Evolutionary conservation across 2,797 vertebrate genomes (phyloP).

Genomic region (Phoeniculus purpureus): DNA sequence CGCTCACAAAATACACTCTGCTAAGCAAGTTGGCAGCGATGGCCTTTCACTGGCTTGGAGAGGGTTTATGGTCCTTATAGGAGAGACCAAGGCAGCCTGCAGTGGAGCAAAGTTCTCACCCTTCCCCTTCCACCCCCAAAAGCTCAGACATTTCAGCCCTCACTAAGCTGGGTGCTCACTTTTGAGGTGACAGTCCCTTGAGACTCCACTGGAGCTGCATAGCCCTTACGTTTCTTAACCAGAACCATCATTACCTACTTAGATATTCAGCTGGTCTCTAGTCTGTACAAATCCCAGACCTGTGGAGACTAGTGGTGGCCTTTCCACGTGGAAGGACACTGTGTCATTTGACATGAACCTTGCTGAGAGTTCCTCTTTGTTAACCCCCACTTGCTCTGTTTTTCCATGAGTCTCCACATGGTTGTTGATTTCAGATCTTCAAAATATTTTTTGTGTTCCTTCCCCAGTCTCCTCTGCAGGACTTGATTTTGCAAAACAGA

Average conservation of each 20-base stretch:
- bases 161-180: not conserved
- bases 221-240: not conserved
- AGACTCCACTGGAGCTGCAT: not conserved
- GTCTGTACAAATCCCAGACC: not conserved
- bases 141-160: not conserved
- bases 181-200: not conserved
- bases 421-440: constrained; percentile 49
- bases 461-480: not conserved
- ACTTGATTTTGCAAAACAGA: constrained; percentile 21
- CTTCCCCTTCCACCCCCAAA: not conserved
- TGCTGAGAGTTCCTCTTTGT: not conserved
- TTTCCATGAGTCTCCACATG: not conserved
- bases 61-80: not conserved
- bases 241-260: not conserved
- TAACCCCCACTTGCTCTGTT: not conserved
- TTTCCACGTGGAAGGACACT: not conserved
- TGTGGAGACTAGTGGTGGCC: not conserved
- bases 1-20: not conserved
- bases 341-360: not conserved
- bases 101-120: accelerated
- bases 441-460: constrained; percentile 8
- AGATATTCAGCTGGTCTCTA: not conserved
- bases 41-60: not conserved
- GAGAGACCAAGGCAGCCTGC: not conserved
- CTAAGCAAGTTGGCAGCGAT: not conserved